phyloP scores from a whole-genome alignment of 1,140 invertebrate species.

The Lanistes nyassanus region DNA sequence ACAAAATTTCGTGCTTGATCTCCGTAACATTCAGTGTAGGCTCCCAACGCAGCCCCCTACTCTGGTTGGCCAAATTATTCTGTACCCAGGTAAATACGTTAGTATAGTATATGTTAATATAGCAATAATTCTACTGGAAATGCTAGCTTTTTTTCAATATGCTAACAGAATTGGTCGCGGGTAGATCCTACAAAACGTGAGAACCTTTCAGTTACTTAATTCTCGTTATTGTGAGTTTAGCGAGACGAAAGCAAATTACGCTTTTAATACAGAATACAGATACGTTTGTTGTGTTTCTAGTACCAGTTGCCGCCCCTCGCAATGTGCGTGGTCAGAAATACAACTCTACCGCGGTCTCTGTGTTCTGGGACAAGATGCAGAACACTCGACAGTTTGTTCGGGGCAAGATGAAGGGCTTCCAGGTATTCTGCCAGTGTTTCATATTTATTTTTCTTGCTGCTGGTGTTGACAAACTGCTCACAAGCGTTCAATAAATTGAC shows the following conservation, averaged over 20 bases:
- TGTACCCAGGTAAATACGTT: too few relatives aligned
- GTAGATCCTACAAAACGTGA: background rate
- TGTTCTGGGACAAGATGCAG: conserved; percentile 88
- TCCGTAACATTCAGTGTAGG: too few relatives aligned
- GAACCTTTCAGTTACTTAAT: conserved; percentile 1
- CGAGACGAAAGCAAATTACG: too few relatives aligned
- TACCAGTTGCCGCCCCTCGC: conserved; percentile 90
- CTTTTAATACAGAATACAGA: too few relatives aligned
- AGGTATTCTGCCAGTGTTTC: conserved; percentile 69
- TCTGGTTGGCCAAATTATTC: too few relatives aligned
- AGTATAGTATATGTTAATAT: too few relatives aligned
- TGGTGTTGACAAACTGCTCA: too few relatives aligned
- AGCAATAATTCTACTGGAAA: background rate
- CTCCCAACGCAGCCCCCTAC: too few relatives aligned
- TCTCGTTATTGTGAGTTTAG: conserved; percentile 8
- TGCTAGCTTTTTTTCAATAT: background rate
- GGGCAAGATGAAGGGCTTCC: conserved; percentile 91
- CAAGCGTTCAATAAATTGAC: too few relatives aligned
- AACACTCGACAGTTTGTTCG: conserved; percentile 85
- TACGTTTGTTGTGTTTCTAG: too few relatives aligned
- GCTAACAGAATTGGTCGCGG: background rate
- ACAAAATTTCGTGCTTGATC: too few relatives aligned
- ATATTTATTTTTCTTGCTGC: background rate
- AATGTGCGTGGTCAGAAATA: conserved; percentile 79
- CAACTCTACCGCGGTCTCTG: conserved; percentile 92